Percentiles rank a stretch among this genome's conserved stretches.
These are phyloP conservation scores for Salmo trutta DNA, from an alignment of 2,797 vertebrate species.

Conservation along the genomic window DNA sequence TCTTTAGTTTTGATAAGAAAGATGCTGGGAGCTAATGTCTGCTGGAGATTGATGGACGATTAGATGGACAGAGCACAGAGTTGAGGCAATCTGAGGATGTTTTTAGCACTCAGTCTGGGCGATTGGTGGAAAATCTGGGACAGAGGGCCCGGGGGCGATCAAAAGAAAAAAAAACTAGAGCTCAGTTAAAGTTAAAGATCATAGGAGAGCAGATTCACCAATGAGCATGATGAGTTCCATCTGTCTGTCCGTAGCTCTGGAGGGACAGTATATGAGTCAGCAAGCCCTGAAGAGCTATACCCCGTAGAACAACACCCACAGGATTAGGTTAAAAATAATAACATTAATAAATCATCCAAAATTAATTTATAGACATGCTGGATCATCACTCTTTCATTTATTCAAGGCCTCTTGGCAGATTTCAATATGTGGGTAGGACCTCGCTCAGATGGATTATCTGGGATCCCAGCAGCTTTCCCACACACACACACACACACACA, in stretches of 20 bases:
- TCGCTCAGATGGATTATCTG: constrained; percentile 25
- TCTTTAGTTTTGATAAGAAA: not conserved
- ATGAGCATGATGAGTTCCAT: constrained; percentile 13
- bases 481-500: not conserved
- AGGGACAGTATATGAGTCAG: constrained; percentile 1
- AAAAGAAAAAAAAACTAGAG: not conserved
- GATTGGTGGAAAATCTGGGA: not conserved
- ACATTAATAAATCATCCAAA: constrained; percentile 11
- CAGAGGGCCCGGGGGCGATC: not conserved
- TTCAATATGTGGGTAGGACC: constrained; percentile 13
- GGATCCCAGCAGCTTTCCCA: constrained; percentile 7
- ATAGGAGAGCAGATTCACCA: constrained; percentile 1
- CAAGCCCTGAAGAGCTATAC: constrained; percentile 1
- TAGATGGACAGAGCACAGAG: not conserved
- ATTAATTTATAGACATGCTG: constrained; percentile 28
- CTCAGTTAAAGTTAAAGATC: constrained; percentile 4
- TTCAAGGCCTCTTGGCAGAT: constrained; percentile 27
- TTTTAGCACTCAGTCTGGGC: constrained; percentile 6
- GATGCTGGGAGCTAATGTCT: not conserved
- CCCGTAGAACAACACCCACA: not conserved
- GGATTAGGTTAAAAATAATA: constrained; percentile 10
- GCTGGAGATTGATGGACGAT: not conserved
- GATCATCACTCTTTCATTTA: constrained; percentile 29
- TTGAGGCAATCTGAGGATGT: not conserved
- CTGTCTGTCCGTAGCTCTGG: not conserved